These are phyloP conservation scores for Polypedilum vanderplanki DNA, from an alignment of 1,140 invertebrate genomes.

Conservation along the genomic window DNA sequence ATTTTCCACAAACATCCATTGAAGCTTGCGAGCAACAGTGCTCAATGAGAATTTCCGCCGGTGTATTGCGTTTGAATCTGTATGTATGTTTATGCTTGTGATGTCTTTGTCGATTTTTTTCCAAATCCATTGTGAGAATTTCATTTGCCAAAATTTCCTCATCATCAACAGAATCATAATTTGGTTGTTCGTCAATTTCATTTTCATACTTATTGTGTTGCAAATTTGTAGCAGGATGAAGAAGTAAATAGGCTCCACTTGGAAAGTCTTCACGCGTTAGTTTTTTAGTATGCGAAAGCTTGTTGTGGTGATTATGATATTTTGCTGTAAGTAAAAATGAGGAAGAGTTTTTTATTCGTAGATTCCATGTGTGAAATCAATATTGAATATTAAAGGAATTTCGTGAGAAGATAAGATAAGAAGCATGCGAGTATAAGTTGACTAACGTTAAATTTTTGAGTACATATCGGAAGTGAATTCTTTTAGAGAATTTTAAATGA, in stretches of 20 bases:
- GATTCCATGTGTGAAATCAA: not conserved
- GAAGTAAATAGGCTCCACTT: not conserved
- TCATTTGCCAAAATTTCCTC: too few relatives aligned
- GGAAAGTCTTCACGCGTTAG: not conserved
- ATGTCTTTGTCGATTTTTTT: not conserved
- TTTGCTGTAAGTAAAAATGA: constrained; percentile 7
- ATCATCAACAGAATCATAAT: too few relatives aligned
- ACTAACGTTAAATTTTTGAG: not conserved
- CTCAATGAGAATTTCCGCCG: not conserved
- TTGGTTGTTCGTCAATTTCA: too few relatives aligned
- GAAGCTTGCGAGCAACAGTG: not conserved
- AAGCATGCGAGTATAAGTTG: not conserved
- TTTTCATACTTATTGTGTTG: too few relatives aligned
- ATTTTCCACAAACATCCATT: not conserved
- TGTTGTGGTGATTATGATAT: not conserved
- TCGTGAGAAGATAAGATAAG: not conserved
- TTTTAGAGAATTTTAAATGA: not conserved
- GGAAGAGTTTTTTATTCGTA: constrained; percentile 8
- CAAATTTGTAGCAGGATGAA: not conserved
- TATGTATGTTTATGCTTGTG: not conserved
- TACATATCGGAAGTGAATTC: constrained; percentile 5
- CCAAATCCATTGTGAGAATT: too few relatives aligned
- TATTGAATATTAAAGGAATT: not conserved
- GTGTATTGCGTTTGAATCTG: not conserved
- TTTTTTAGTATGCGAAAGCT: not conserved